These are phyloP conservation scores for Saccostrea cuccullata DNA, from an alignment of 1,140 invertebrate genomes.

Conservation along the genomic window DNA sequence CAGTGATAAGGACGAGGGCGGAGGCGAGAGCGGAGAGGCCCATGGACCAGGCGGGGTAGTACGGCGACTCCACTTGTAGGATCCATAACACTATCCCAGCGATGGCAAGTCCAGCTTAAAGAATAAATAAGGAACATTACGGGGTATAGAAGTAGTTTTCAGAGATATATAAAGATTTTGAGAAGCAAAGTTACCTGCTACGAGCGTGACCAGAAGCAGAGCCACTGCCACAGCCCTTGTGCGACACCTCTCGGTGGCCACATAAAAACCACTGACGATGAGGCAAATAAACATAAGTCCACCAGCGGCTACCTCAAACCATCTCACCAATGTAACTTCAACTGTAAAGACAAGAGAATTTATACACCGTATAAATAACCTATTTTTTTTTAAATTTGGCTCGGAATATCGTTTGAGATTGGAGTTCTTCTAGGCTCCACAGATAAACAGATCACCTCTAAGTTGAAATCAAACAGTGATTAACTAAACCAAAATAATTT, in stretches of 20 bases:
- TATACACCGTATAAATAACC: not conserved
- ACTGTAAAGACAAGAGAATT: constrained; percentile 10
- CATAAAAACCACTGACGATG: constrained; percentile 42
- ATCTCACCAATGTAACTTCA: constrained; percentile 16
- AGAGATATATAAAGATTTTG: too few species aligned
- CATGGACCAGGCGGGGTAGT: constrained; percentile 45
- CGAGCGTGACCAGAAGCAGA: not conserved
- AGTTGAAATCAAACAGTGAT: too few species aligned
- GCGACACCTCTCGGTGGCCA: constrained; percentile 40
- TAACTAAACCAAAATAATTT: too few species aligned
- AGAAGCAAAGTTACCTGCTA: constrained; percentile 18
- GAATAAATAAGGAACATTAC: not conserved
- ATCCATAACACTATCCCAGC: constrained; percentile 43
- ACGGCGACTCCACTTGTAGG: constrained; percentile 35
- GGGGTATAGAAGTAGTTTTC: too few species aligned
- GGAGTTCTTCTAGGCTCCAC: too few species aligned
- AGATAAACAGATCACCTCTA: too few species aligned
- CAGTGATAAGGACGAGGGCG: not conserved
- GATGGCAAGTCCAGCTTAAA: constrained; percentile 22
- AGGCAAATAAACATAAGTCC: constrained; percentile 31
- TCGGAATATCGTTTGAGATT: too few species aligned
- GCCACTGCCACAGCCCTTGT: constrained; percentile 6
- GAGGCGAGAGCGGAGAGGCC: constrained; percentile 34
- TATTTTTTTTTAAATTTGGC: too few species aligned
- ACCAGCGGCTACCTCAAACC: constrained; percentile 35